These are phyloP conservation scores for Ceratothoa steindachneri DNA, from an alignment of 2,888 invertebrate genomes.

Conservation along the genomic window DNA sequence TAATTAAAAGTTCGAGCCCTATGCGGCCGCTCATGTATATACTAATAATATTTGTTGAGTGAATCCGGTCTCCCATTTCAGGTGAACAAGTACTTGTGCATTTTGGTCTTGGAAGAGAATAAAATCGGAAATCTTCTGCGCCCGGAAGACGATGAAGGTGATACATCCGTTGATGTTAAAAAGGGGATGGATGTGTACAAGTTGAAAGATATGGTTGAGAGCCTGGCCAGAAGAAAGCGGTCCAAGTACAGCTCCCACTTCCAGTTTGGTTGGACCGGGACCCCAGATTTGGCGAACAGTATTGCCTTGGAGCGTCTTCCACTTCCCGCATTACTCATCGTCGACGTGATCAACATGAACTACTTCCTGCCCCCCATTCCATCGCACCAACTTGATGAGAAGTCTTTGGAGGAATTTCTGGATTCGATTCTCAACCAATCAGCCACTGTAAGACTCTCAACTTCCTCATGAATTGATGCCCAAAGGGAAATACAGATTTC, in stretches of 20 bases:
- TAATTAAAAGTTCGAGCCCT: no score
- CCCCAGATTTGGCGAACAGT: slow-evolving; percentile 82
- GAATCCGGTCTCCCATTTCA: no score
- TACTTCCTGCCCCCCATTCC: slow-evolving; percentile 82
- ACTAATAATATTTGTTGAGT: no score
- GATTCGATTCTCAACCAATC: slow-evolving; percentile 72
- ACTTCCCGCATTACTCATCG: slow-evolving; percentile 78
- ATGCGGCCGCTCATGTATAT: no score
- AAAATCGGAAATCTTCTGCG: slow-evolving; percentile 40
- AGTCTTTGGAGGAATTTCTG: slow-evolving; percentile 70
- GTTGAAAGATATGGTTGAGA: slow-evolving; percentile 77
- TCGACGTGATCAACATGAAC: slow-evolving; percentile 87
- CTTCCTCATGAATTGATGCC: no score
- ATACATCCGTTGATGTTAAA: background rate
- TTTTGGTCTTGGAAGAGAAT: slow-evolving; percentile 41
- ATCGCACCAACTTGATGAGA: slow-evolving; percentile 72
- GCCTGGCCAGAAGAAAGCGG: slow-evolving; percentile 68
- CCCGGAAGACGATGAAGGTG: slow-evolving; percentile 33
- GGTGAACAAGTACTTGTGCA: slow-evolving; percentile 37
- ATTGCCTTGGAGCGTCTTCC: slow-evolving; percentile 83
- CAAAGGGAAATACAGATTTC: no score
- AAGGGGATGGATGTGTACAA: slow-evolving; percentile 49
- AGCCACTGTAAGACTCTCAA: slow-evolving; percentile 62
- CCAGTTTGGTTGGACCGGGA: slow-evolving; percentile 94
- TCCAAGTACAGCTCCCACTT: slow-evolving; percentile 73